Evolutionary conservation across 2,888 invertebrate species (phyloP).

Genomic region (Napeogenes inachia): DNA sequence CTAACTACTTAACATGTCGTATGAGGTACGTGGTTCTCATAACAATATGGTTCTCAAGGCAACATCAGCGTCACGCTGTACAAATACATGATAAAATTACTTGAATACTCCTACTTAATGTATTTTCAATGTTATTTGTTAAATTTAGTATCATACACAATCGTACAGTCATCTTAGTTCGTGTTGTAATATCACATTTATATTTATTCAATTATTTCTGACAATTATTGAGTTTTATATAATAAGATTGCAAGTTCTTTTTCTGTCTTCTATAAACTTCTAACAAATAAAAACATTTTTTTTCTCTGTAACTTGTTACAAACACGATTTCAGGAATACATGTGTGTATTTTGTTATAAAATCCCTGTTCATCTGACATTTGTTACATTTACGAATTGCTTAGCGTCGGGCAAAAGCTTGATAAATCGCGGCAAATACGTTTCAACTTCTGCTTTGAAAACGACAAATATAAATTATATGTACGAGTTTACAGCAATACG

Average conservation of each 20-base stretch:
- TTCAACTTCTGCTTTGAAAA: neutral
- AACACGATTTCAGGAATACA: neutral
- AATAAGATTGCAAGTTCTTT: no score
- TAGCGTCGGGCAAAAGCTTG: slow-evolving; percentile 14
- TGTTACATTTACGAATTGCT: slow-evolving; percentile 7
- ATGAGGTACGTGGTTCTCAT: slow-evolving; percentile 44
- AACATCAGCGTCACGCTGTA: slow-evolving; percentile 21
- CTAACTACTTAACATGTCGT: slow-evolving; percentile 36
- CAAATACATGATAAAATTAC: slow-evolving; percentile 5
- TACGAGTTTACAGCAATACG: no score
- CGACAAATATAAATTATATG: slow-evolving; percentile 15
- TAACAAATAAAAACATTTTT: no score
- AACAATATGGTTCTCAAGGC: slow-evolving; percentile 40
- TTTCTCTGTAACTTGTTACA: no score
- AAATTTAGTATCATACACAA: neutral
- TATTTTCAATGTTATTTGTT: slow-evolving; percentile 3
- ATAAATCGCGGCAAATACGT: slow-evolving; percentile 12
- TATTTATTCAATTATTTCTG: neutral
- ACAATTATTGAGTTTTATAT: neutral
- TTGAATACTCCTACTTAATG: slow-evolving; percentile 6
- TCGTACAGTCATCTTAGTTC: neutral
- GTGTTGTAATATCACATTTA: neutral
- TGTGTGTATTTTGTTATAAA: neutral
- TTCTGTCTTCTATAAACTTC: no score
- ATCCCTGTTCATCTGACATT: slow-evolving; percentile 1